A percentile compares a stretch with the other conserved stretches of the same genome.
Evolutionary conservation across 2,113 vertebrate genomes (phyloP).

Genomic region (Brachypteracias leptosomus): DNA sequence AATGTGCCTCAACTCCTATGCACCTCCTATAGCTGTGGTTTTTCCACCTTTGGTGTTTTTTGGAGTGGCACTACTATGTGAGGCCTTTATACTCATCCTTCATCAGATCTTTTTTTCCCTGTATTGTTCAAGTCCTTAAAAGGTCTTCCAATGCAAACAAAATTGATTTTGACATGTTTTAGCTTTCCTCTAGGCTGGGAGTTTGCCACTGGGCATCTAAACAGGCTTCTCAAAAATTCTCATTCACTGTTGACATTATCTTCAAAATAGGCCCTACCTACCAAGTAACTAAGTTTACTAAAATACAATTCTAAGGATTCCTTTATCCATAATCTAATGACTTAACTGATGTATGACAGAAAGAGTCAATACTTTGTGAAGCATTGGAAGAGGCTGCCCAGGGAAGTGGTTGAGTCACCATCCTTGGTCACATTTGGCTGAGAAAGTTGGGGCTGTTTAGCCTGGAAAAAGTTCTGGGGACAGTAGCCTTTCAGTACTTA

Average conservation of each 20-base stretch:
- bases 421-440: background rate
- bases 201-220: background rate
- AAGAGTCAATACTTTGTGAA: background rate
- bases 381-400: background rate
- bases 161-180: background rate
- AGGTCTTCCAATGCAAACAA: background rate
- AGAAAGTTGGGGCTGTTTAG: background rate
- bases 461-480: background rate
- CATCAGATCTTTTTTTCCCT: background rate
- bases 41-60: background rate
- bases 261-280: background rate
- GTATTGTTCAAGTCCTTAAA: background rate
- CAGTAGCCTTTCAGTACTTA: no score
- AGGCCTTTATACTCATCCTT: background rate
- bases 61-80: accelerated
- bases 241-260: background rate
- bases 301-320: background rate
- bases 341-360: background rate
- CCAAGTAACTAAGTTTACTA: background rate
- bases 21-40: background rate
- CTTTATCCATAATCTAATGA: background rate
- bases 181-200: background rate
- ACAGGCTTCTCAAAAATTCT: background rate
- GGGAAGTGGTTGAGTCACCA: background rate
- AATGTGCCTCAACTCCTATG: background rate